Evolutionary conservation across 2,113 vertebrate species (phyloP).

Genomic region (Rafetus swinhoei): DNA sequence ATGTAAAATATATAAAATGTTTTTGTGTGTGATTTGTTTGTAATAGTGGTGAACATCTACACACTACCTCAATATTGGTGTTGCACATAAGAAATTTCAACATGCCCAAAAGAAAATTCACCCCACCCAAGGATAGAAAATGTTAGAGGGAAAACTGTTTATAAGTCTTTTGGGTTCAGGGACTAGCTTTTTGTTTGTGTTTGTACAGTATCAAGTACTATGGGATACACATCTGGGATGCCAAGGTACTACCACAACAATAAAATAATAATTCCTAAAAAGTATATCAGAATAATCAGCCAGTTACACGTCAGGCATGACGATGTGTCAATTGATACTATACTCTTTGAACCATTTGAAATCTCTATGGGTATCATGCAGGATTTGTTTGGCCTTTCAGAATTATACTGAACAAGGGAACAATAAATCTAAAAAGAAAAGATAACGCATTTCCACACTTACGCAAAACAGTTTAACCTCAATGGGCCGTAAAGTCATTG

Average conservation of each 20-base stretch:
- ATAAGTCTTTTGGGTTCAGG: background rate
- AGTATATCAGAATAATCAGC: background rate
- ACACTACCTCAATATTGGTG: too few relatives aligned
- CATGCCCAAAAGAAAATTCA: too few relatives aligned
- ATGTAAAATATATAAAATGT: too few relatives aligned
- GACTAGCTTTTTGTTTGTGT: background rate
- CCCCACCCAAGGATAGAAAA: too few relatives aligned
- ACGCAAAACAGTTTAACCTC: constrained; percentile 50
- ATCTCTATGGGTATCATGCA: background rate
- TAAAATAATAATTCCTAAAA: background rate
- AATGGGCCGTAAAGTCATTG: background rate
- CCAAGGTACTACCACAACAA: background rate
- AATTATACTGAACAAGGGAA: constrained; percentile 19
- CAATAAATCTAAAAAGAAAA: constrained; percentile 37
- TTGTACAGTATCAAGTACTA: background rate
- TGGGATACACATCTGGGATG: background rate
- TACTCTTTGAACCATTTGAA: constrained; percentile 35
- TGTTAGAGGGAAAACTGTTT: background rate
- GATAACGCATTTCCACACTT: constrained; percentile 49
- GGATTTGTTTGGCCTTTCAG: constrained; percentile 40
- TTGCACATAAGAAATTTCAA: too few relatives aligned
- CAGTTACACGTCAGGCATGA: background rate
- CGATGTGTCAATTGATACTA: background rate
- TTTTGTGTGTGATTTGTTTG: too few relatives aligned
- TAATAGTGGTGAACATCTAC: too few relatives aligned